Evolutionary conservation across 2,797 vertebrate genomes (phyloP), one percentile per base, ranked within the genome.

Genomic region (Microhierax caerulescens): DNA sequence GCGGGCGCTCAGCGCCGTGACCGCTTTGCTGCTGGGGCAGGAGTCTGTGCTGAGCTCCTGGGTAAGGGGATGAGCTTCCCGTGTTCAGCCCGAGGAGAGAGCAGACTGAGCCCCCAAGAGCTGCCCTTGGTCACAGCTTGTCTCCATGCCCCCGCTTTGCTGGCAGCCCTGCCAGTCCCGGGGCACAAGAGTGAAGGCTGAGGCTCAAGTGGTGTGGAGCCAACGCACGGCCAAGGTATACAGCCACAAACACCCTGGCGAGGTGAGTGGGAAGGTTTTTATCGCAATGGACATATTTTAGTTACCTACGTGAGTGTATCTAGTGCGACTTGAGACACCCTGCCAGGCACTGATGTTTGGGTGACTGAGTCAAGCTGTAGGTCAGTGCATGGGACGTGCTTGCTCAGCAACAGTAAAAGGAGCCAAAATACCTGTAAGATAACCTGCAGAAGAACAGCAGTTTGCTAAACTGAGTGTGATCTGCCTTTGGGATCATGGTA

Each of bases 151-250:
- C 11, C 14, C 7, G 2, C 51, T 70, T 57, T 34, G n/a, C n/a
- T 17, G 13, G 18, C 20, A 48, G 51, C 19, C 63, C 43, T 64
- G 50, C 7, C 25, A 36, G 18, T 63, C 12, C 21, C 18, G 24
- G 39, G 37, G n/a, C 21, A 30, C 1, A 2, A 21, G 65, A 43
- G 25, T 19, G 34, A 51, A 36, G n/a, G 21, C 64, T 70, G 37
- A 23, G 34, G 27, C 27, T 73, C 0, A 0, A 47, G 25, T 24
- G 39, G 7, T 60, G 69, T 15, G 51, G 57, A 36, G 56, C 6
- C 25, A 36, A 22, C 0, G 1, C 17, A 43, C 48, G 10, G 20
- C 53, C 24, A 37, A 30, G 7, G 4, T 28, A 13, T 13, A 17
- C 25, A 19, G 45, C 53, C 34, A 48, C 51, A 48, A 53, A 17